phyloP scores from a whole-genome alignment of 1,140 invertebrate species.

The Tetramorium simillimum region DNA sequence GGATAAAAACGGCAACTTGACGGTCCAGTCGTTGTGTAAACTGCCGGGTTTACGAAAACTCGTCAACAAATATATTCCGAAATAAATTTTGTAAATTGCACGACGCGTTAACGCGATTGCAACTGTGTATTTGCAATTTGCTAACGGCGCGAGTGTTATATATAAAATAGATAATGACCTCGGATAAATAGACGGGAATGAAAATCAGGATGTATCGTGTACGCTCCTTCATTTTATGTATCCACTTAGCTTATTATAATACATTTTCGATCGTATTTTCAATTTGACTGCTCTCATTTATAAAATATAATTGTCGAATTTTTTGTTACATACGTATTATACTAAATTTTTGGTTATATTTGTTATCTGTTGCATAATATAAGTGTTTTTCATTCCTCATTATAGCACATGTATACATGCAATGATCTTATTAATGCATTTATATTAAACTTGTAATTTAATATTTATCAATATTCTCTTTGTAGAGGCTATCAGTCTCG shows the following conservation, averaged over 20 bases:
- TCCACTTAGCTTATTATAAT: no score
- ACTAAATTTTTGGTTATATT: neutral
- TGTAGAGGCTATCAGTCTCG: constrained; percentile 10
- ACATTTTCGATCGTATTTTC: neutral
- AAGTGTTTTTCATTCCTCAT: neutral
- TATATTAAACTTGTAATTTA: constrained; percentile 35
- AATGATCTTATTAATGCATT: constrained; percentile 12
- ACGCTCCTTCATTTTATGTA: neutral
- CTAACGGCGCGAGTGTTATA: constrained; percentile 6
- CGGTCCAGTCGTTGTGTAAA: constrained; percentile 28
- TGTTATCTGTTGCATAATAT: neutral
- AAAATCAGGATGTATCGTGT: constrained; percentile 16
- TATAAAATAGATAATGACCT: constrained; percentile 44
- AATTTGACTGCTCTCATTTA: neutral
- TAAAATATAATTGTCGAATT: neutral
- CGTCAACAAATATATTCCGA: constrained; percentile 41
- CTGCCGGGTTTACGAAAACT: constrained; percentile 35
- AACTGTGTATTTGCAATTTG: constrained; percentile 25
- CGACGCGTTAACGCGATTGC: constrained; percentile 48
- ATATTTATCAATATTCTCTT: constrained; percentile 35
- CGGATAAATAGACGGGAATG: constrained; percentile 8
- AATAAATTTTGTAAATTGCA: constrained; percentile 57
- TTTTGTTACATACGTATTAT: neutral
- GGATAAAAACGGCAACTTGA: constrained; percentile 58
- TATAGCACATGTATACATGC: no score